phyloP scores from a whole-genome alignment of 2,888 invertebrate species.

The Hecatera dysodea region DNA sequence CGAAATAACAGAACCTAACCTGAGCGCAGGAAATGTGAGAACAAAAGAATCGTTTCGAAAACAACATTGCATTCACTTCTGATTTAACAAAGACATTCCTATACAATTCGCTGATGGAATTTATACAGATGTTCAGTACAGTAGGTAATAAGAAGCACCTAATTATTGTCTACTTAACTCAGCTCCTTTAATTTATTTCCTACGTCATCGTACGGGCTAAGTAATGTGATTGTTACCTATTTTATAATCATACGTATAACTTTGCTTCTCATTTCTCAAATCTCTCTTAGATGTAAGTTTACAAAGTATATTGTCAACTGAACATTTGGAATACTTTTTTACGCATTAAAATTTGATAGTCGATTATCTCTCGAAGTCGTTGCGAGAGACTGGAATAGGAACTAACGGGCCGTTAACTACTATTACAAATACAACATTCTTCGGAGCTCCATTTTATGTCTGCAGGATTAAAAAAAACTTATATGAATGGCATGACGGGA shows the following conservation, averaged over 20 bases:
- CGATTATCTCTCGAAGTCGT: too few species aligned
- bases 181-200: neutral
- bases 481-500: too few species aligned
- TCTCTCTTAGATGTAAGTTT: neutral
- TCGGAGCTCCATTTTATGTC: too few species aligned
- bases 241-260: neutral
- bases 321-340: too few species aligned
- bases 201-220: neutral
- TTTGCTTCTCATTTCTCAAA: constrained; percentile 3
- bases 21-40: constrained; percentile 78
- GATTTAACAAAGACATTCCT: constrained; percentile 72
- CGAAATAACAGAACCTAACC: constrained; percentile 72
- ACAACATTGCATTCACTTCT: constrained; percentile 73
- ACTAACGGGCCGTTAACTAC: too few species aligned
- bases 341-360: too few species aligned
- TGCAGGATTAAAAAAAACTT: too few species aligned
- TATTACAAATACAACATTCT: too few species aligned
- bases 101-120: constrained; percentile 64
- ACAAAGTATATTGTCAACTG: too few species aligned
- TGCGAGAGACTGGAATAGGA: too few species aligned
- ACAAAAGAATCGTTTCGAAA: constrained; percentile 84
- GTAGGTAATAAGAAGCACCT: constrained; percentile 31
- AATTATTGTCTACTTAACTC: constrained; percentile 13
- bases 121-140: constrained; percentile 56
- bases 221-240: neutral